These are phyloP conservation scores for Apocheima hispidaria DNA, from an alignment of 2,888 invertebrate species.

Conservation along the genomic window DNA sequence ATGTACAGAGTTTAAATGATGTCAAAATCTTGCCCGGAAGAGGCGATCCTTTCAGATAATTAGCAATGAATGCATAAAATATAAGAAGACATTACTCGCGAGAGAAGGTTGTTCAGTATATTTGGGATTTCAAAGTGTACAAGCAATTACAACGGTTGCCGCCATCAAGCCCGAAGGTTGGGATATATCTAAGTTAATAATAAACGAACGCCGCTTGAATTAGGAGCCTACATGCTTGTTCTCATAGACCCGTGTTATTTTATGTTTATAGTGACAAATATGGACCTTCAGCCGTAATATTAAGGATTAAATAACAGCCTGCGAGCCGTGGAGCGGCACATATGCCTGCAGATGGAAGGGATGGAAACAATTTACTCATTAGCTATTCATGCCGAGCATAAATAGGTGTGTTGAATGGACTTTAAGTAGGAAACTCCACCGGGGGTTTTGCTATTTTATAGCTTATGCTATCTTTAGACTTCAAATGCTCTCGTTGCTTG, in stretches of 20 bases:
- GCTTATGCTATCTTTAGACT: constrained; percentile 41
- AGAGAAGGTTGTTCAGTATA: constrained; percentile 46
- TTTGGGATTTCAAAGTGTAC: constrained; percentile 62
- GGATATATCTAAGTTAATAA: constrained; percentile 72
- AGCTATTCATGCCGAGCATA: constrained; percentile 58
- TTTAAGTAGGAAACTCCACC: constrained; percentile 32
- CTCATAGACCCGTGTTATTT: constrained; percentile 59
- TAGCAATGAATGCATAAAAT: constrained; percentile 40
- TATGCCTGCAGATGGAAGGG: constrained; percentile 48
- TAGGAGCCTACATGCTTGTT: constrained; percentile 57
- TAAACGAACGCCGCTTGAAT: constrained; percentile 69
- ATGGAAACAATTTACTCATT: constrained; percentile 59
- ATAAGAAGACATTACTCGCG: constrained; percentile 37
- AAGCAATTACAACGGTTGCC: constrained; percentile 67
- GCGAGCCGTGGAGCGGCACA: constrained; percentile 43
- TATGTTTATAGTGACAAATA: constrained; percentile 69
- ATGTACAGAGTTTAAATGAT: background rate
- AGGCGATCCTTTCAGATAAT: constrained; percentile 26
- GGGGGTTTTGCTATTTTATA: constrained; percentile 21
- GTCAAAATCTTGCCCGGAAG: background rate
- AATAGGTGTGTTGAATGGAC: constrained; percentile 48
- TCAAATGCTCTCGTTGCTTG: constrained; percentile 16
- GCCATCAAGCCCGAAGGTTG: constrained; percentile 54
- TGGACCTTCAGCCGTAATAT: constrained; percentile 57
- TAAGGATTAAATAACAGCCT: constrained; percentile 50